Percentiles rank a stretch among this genome's conserved stretches.
Conservation (phyloP, 2,113 vertebrate species). For the Lipophrys pholis region DNA sequence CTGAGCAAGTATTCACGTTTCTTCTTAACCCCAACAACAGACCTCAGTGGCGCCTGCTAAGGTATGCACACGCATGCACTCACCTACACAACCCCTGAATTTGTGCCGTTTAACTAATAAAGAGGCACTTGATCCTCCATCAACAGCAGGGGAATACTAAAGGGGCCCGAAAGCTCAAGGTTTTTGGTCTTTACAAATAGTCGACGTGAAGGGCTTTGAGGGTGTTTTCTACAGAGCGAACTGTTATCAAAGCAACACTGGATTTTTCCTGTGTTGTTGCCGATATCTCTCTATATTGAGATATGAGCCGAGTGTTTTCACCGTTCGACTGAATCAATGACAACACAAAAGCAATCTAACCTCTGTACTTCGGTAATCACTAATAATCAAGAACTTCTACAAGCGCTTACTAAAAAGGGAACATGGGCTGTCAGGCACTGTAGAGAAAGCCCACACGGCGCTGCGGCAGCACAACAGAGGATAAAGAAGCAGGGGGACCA, state of each 20-base stretch:
- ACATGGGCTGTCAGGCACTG: conserved; percentile 1
- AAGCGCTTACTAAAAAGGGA: background rate
- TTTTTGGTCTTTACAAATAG: background rate
- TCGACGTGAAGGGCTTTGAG: background rate
- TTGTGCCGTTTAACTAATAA: conserved; percentile 8
- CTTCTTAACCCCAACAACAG: conserved; percentile 23
- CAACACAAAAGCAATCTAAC: conserved; percentile 1
- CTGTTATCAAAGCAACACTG: background rate
- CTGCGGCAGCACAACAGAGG: conserved; percentile 22
- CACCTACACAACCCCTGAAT: conserved; percentile 1
- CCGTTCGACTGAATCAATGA: background rate
- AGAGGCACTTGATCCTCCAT: conserved; percentile 26
- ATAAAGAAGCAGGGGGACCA: conserved; percentile 63
- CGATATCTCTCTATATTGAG: background rate
- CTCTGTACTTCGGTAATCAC: background rate
- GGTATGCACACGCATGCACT: background rate
- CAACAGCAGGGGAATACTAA: background rate
- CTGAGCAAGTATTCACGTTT: conserved; percentile 29
- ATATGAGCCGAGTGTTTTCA: background rate
- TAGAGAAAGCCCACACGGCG: conserved; percentile 34
- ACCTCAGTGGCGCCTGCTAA: conserved; percentile 10
- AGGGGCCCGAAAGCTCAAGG: conserved; percentile 7
- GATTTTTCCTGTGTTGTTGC: background rate
- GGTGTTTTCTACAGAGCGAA: background rate
- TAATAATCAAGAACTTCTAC: background rate